phyloP scores from a whole-genome alignment of 2,888 invertebrate genomes.

The Melanchra persicariae region DNA sequence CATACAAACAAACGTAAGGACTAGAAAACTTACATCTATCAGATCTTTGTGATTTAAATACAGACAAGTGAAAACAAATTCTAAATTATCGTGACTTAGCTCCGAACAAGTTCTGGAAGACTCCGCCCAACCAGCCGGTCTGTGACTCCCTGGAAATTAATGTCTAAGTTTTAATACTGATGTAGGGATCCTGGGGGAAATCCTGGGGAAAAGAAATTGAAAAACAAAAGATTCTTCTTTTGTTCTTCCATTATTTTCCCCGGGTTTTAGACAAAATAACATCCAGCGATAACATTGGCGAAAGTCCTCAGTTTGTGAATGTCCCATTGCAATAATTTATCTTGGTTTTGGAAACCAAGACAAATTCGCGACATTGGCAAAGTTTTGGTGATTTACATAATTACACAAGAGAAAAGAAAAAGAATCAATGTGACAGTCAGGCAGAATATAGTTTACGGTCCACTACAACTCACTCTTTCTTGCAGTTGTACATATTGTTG shows the following conservation, averaged over 20 bases:
- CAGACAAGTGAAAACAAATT: slow-evolving; percentile 24
- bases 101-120: slow-evolving; percentile 73
- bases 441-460: too few species aligned
- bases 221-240: too few species aligned
- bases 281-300: too few species aligned
- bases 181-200: not conserved
- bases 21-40: slow-evolving; percentile 66
- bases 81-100: slow-evolving; percentile 31
- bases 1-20: slow-evolving; percentile 50
- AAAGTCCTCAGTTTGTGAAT: too few species aligned
- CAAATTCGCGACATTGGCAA: too few species aligned
- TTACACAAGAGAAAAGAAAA: too few species aligned
- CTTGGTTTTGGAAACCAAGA: too few species aligned
- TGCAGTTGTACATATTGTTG: slow-evolving; percentile 94
- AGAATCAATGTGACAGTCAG: not conserved
- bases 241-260: too few species aligned
- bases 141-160: slow-evolving; percentile 82
- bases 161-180: not conserved
- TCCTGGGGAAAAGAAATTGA: not conserved
- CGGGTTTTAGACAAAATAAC: too few species aligned
- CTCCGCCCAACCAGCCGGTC: slow-evolving; percentile 81
- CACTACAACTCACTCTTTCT: slow-evolving; percentile 88
- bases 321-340: too few species aligned
- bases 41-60: slow-evolving; percentile 65
- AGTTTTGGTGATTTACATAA: too few species aligned